Percentiles rank a stretch among this genome's conserved stretches.
Evolutionary conservation across 2,113 vertebrate genomes (phyloP).

Genomic region (Furnarius figulus): DNA sequence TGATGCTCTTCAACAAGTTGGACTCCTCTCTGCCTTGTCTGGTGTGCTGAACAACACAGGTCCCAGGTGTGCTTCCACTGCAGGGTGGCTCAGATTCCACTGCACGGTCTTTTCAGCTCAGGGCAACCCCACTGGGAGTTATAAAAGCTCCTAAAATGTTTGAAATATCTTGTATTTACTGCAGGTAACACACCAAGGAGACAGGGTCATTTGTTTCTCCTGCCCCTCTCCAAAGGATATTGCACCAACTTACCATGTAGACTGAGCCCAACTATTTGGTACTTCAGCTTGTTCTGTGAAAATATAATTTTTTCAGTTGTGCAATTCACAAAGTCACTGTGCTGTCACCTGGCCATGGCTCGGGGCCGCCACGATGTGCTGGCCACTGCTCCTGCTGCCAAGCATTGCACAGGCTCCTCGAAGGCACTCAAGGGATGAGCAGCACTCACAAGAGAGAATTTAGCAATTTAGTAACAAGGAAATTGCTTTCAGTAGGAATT

Average conservation of each 20-base stretch:
- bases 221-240: background rate
- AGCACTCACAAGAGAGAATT: background rate
- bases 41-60: background rate
- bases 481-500: background rate
- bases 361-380: rapidly evolving
- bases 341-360: rapidly evolving
- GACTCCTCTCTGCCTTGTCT: background rate
- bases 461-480: background rate
- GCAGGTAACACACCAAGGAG: rapidly evolving
- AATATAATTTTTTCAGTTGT: background rate
- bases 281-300: background rate
- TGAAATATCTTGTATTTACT: background rate
- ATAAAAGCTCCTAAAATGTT: background rate
- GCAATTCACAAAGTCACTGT: background rate
- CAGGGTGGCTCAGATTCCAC: background rate
- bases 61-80: background rate
- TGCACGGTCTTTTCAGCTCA: background rate
- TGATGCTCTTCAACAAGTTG: background rate
- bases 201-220: background rate
- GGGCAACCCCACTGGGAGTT: background rate
- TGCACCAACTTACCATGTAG: background rate
- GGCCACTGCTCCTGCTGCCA: rapidly evolving
- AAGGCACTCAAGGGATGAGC: background rate
- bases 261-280: background rate
- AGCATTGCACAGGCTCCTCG: background rate